Evolutionary conservation across 1,140 invertebrate species (phyloP).

Genomic region (Himalopsyche phryganea): DNA sequence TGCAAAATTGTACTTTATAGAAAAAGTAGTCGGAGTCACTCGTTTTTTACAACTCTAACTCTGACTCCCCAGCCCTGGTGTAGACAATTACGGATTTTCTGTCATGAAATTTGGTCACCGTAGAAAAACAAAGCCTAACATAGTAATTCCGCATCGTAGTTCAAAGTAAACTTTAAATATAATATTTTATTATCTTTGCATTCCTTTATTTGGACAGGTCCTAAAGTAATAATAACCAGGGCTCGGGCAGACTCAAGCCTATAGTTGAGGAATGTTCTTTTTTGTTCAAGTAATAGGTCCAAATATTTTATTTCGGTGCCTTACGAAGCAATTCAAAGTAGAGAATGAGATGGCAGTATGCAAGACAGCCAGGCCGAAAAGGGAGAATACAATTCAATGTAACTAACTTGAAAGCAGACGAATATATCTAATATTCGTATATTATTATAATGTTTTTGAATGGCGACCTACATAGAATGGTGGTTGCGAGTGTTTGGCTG

Average conservation of each 20-base stretch:
- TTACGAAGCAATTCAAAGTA: constrained; percentile 1
- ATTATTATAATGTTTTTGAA: constrained; percentile 33
- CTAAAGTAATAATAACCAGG: constrained; percentile 29
- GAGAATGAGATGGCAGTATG: neutral
- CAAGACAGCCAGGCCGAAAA: neutral
- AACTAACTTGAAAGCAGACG: constrained; percentile 22
- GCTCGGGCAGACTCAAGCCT: neutral
- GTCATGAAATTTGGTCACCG: too few relatives aligned
- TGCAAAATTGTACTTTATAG: too few relatives aligned
- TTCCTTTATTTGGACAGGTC: constrained; percentile 32
- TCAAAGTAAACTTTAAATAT: constrained; percentile 22
- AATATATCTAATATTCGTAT: constrained; percentile 30
- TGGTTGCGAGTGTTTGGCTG: constrained; percentile 6
- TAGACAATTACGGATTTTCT: too few relatives aligned
- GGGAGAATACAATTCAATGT: constrained; percentile 5
- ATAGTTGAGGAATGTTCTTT: constrained; percentile 23
- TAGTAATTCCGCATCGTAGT: constrained; percentile 11
- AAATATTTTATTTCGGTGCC: constrained; percentile 30
- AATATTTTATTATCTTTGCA: constrained; percentile 32
- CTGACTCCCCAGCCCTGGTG: too few relatives aligned
- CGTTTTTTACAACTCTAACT: too few relatives aligned
- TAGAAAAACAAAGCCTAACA: neutral
- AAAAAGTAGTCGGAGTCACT: too few relatives aligned
- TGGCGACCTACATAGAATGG: constrained; percentile 32
- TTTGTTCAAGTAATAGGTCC: constrained; percentile 26